Conservation (phyloP, 2,113 vertebrate genomes). For the Grammomys surdaster region DNA sequence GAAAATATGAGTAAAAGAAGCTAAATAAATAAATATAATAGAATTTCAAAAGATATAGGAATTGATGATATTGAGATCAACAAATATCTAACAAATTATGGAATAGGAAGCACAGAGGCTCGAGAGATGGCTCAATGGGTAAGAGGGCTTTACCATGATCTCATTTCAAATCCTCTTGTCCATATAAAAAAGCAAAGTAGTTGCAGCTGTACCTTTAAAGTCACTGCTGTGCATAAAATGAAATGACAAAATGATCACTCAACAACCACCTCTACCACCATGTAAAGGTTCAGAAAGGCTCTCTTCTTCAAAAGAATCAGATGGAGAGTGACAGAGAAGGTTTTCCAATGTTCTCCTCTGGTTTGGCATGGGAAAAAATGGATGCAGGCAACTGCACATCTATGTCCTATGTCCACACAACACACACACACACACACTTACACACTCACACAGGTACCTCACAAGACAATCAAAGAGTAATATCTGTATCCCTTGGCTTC, state of each 20-base stretch:
- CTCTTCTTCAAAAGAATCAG: not conserved
- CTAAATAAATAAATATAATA: not conserved
- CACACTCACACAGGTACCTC: not conserved
- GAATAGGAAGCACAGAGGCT: not conserved
- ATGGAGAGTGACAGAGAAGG: not conserved
- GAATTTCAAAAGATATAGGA: not conserved
- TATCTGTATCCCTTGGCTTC: not conserved
- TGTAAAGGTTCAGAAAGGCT: too few relatives aligned
- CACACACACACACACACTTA: not conserved
- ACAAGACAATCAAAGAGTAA: not conserved
- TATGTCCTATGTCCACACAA: not conserved
- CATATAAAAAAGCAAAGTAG: not conserved
- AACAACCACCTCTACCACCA: too few relatives aligned
- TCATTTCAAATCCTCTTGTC: rapidly evolving
- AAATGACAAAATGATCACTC: not conserved
- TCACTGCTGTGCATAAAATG: not conserved
- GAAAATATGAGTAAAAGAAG: not conserved
- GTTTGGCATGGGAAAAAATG: too few relatives aligned
- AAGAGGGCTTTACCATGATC: rapidly evolving
- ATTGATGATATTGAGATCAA: not conserved
- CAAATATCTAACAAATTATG: not conserved
- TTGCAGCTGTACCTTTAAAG: not conserved
- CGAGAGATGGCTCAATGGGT: not conserved
- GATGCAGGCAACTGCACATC: not conserved
- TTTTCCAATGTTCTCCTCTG: too few relatives aligned